Conservation (phyloP, 2,113 vertebrate genomes). For the Mesoclemmys tuberculata region DNA sequence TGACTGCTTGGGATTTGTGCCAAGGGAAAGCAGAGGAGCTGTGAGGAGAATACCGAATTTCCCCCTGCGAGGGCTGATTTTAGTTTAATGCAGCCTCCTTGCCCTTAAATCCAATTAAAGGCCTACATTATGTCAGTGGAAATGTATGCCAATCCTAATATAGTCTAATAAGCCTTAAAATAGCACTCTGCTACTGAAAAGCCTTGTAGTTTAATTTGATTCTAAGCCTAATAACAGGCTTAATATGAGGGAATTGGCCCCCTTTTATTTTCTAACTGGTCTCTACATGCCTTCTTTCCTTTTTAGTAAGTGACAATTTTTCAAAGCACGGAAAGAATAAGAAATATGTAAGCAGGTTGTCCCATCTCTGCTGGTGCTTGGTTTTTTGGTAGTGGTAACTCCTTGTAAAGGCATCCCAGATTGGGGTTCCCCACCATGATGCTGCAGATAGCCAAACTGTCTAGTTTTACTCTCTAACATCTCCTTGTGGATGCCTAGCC, state of each 20-base stretch:
- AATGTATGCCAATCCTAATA: conserved; percentile 89
- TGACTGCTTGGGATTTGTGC: conserved; percentile 57
- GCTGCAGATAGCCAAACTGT: neutral
- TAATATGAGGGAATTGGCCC: conserved; percentile 81
- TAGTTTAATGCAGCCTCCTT: conserved; percentile 80
- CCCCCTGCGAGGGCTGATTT: conserved; percentile 71
- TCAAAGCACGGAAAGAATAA: neutral
- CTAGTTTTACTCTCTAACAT: neutral
- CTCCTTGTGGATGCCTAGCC: neutral
- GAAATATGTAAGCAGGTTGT: conserved; percentile 35
- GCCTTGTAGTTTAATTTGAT: conserved; percentile 86
- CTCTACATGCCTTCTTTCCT: conserved; percentile 66
- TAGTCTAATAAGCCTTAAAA: conserved; percentile 88
- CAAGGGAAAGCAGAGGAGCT: conserved; percentile 68
- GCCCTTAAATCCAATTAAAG: conserved; percentile 87
- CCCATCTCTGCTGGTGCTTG: conserved; percentile 20
- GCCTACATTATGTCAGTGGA: conserved; percentile 83
- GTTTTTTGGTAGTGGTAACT: neutral
- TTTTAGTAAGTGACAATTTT: conserved; percentile 6
- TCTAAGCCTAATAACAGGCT: conserved; percentile 82
- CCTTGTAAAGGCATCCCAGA: conserved; percentile 22
- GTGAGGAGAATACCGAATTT: conserved; percentile 76
- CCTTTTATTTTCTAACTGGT: conserved; percentile 76
- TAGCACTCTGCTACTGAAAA: conserved; percentile 83
- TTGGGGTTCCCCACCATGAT: neutral